Conservation (phyloP, 2,113 vertebrate species). For the Lophotis ruficrista region DNA sequence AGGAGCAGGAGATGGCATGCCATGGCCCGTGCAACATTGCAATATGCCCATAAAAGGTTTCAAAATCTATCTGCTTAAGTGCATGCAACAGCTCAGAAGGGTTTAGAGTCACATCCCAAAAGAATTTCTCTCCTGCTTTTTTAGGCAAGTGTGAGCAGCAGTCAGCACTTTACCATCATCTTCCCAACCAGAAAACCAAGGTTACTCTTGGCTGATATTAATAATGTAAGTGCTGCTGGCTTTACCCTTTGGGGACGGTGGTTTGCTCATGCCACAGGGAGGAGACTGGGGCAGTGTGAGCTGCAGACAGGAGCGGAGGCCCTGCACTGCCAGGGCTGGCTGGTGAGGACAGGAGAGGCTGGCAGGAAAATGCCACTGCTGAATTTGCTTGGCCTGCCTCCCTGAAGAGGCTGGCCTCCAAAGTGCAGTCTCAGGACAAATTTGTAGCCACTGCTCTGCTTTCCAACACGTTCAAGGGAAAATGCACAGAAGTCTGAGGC, state of each 20-base stretch:
- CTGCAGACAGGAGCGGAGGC: neutral
- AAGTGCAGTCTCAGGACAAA: neutral
- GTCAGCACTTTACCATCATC: constrained; percentile 49
- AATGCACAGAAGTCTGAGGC: neutral
- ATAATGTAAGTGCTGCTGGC: neutral
- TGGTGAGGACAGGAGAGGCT: neutral
- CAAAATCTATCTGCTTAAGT: neutral
- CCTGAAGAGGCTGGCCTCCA: neutral
- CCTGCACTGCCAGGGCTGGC: neutral
- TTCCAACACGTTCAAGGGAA: neutral
- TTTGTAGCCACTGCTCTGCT: neutral
- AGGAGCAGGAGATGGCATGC: neutral
- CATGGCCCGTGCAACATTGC: neutral
- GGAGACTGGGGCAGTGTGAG: rapidly evolving
- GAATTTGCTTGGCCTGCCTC: neutral
- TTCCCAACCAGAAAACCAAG: constrained; percentile 34
- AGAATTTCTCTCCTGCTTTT: constrained; percentile 53
- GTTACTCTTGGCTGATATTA: constrained; percentile 13
- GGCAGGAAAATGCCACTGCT: neutral
- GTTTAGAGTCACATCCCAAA: constrained; percentile 32
- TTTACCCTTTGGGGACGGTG: neutral
- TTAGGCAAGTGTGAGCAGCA: constrained; percentile 46
- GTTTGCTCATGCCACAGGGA: neutral
- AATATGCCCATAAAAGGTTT: constrained; percentile 58
- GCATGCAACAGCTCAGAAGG: neutral